These are phyloP conservation scores for Sebastes matsubarae DNA, from an alignment of 2,797 vertebrate genomes.

Conservation along the genomic window DNA sequence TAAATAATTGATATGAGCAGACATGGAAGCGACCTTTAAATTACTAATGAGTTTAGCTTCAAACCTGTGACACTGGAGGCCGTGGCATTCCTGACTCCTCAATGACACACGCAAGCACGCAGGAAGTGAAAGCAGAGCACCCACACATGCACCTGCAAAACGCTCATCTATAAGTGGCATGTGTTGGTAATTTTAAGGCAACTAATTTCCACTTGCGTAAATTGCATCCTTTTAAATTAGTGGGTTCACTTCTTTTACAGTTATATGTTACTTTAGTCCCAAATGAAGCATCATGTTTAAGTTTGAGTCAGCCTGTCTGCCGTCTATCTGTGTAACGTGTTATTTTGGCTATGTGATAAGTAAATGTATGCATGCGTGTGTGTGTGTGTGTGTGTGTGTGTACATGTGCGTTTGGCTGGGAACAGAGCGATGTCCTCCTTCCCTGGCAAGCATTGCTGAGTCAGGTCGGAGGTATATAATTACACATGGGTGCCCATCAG, in stretches of 20 bases:
- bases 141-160: slow-evolving; percentile 10
- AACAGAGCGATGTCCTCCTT: slow-evolving; percentile 60
- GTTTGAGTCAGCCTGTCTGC: slow-evolving; percentile 47
- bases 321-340: slow-evolving; percentile 13
- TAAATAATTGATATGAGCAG: slow-evolving; percentile 77
- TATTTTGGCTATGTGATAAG: slow-evolving; percentile 34
- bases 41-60: slow-evolving; percentile 77
- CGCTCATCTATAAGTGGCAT: slow-evolving; percentile 28
- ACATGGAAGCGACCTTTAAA: slow-evolving; percentile 73
- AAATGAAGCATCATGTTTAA: slow-evolving; percentile 35
- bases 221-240: slow-evolving; percentile 48
- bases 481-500: slow-evolving; percentile 78
- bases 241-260: slow-evolving; percentile 32
- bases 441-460: slow-evolving; percentile 68
- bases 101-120: slow-evolving; percentile 20
- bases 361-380: slow-evolving; percentile 6
- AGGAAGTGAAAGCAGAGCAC: slow-evolving; percentile 20
- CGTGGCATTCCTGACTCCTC: slow-evolving; percentile 25
- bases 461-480: slow-evolving; percentile 76
- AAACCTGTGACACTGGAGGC: slow-evolving; percentile 63
- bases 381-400: slow-evolving; percentile 13
- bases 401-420: slow-evolving; percentile 43
- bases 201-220: slow-evolving; percentile 37
- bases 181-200: slow-evolving; percentile 17
- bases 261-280: neutral